A percentile compares a stretch with the other conserved stretches of the same genome.
Evolutionary conservation across 2,888 invertebrate genomes (phyloP).

Genomic region (Andrena bucephala): DNA sequence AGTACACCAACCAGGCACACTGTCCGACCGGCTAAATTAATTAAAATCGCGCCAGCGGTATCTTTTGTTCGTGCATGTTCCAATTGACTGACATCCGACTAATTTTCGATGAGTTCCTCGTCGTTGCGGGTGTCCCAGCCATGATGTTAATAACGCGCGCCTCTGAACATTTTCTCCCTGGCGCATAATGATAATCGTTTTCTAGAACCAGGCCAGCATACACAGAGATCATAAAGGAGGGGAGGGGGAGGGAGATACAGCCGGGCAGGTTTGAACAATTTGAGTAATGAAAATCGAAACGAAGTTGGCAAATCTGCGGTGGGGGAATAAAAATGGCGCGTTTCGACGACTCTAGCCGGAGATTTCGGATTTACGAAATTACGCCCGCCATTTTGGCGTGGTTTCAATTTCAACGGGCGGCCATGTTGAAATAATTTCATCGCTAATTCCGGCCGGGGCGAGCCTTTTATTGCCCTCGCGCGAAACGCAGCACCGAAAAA

Average conservation of each 20-base stretch:
- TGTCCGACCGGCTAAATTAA: slow-evolving; percentile 17
- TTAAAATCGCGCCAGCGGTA: slow-evolving; percentile 18
- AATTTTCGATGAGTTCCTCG: slow-evolving; percentile 48
- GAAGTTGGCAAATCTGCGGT: background rate
- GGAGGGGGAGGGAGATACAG: background rate
- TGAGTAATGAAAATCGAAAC: slow-evolving; percentile 34
- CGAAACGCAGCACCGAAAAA: background rate
- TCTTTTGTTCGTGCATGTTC: background rate
- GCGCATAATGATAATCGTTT: slow-evolving; percentile 30
- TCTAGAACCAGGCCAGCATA: background rate
- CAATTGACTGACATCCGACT: slow-evolving; percentile 39
- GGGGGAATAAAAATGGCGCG: slow-evolving; percentile 23
- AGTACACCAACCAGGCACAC: too few relatives aligned
- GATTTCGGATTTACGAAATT: slow-evolving; percentile 36
- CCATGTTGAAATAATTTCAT: slow-evolving; percentile 20
- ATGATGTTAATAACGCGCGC: slow-evolving; percentile 34
- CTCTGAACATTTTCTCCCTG: slow-evolving; percentile 14
- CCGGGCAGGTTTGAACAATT: background rate
- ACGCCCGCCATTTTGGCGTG: background rate
- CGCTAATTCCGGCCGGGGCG: slow-evolving; percentile 10
- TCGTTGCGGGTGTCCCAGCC: slow-evolving; percentile 6
- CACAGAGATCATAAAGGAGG: background rate
- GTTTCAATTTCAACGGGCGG: slow-evolving; percentile 21
- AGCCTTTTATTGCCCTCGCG: background rate
- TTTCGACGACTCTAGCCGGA: background rate